Evolutionary conservation across 2,888 invertebrate species (phyloP).

Genomic region (Eristalinus aeneus): DNA sequence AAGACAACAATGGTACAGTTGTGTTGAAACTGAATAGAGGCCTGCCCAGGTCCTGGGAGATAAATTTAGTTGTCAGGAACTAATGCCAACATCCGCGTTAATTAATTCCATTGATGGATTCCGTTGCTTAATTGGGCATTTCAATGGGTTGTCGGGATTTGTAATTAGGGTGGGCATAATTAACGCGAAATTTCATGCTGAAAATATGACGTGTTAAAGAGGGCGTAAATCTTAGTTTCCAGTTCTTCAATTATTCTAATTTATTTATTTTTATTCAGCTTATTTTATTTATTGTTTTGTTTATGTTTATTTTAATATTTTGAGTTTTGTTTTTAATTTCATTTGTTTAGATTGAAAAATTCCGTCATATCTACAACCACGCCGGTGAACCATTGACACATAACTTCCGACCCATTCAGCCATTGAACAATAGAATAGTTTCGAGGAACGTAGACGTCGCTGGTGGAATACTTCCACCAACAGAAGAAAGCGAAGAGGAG

Average conservation of each 20-base stretch:
- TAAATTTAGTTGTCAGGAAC: not conserved
- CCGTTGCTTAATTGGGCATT: not conserved
- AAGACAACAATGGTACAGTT: not conserved
- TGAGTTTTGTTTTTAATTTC: slow-evolving; percentile 12
- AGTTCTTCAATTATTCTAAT: not conserved
- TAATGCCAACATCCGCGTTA: not conserved
- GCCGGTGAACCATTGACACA: slow-evolving; percentile 86
- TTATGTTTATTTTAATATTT: not conserved
- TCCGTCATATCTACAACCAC: slow-evolving; percentile 85
- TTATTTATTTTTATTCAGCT: not conserved
- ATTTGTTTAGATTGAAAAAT: slow-evolving; percentile 85
- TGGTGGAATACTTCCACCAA: not conserved
- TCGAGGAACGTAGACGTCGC: slow-evolving; percentile 73
- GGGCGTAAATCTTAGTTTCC: not conserved
- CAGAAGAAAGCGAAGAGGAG: not conserved
- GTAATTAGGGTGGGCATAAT: not conserved
- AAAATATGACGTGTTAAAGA: too few relatives aligned
- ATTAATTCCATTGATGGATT: not conserved
- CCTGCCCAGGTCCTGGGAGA: not conserved
- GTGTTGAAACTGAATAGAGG: not conserved
- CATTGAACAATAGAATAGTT: slow-evolving; percentile 86
- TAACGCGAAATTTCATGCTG: not conserved
- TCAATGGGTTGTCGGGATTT: not conserved
- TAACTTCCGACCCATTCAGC: slow-evolving; percentile 92
- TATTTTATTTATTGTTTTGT: not conserved